Conservation (phyloP, 2,797 vertebrate genomes). For the Pseudopleuronectes americanus region DNA sequence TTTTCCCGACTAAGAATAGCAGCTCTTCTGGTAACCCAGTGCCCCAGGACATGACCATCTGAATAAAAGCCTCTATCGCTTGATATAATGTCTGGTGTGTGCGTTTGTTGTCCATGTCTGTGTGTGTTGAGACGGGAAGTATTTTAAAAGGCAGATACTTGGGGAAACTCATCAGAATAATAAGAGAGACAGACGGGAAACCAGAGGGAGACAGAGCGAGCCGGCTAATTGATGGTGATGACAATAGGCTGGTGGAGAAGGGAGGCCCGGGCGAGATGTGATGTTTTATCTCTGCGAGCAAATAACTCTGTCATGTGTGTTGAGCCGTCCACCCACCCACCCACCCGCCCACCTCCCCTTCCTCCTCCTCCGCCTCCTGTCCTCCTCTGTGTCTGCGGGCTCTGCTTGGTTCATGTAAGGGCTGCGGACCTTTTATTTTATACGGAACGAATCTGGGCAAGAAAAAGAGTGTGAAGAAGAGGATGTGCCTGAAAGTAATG, state of each 20-base stretch:
- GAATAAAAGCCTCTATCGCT: constrained; percentile 76
- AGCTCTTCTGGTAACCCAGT: constrained; percentile 78
- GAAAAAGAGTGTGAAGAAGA: constrained; percentile 43
- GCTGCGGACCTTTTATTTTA: constrained; percentile 20
- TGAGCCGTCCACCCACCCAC: constrained; percentile 16
- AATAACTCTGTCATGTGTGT: constrained; percentile 41
- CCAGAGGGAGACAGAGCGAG: constrained; percentile 5
- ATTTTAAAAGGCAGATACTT: not conserved
- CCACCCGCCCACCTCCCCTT: not conserved
- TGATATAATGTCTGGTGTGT: constrained; percentile 57
- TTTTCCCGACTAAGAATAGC: constrained; percentile 77
- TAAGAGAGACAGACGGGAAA: constrained; percentile 46
- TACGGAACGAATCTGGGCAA: constrained; percentile 19
- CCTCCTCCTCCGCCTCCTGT: not conserved
- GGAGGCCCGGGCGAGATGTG: constrained; percentile 33
- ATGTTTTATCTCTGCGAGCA: constrained; percentile 49
- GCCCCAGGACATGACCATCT: constrained; percentile 76
- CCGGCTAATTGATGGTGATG: constrained; percentile 60
- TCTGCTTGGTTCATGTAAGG: constrained; percentile 23
- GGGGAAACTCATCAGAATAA: constrained; percentile 46
- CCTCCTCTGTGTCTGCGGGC: constrained; percentile 19
- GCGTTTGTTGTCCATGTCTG: constrained; percentile 31
- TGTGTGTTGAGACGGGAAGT: constrained; percentile 20
- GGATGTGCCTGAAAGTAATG: constrained; percentile 15
- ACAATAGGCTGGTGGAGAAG: constrained; percentile 56